Conservation (phyloP, 2,888 invertebrate genomes). For the Dicycla oo region DNA sequence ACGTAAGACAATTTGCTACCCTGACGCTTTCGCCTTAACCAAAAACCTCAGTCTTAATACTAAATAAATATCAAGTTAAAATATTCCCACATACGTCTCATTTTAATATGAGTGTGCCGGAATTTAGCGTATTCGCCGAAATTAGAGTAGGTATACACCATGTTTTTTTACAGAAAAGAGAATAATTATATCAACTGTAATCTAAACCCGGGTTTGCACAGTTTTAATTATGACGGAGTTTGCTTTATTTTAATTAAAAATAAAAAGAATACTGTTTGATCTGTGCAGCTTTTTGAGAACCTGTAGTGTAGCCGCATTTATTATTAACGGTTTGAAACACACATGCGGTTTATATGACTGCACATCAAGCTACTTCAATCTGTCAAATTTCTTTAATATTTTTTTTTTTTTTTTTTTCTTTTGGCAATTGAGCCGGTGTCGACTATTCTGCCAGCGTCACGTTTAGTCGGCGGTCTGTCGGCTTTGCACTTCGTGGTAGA, state of each 20-base stretch:
- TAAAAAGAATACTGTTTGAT: conserved; percentile 8
- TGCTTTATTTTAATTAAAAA: conserved; percentile 11
- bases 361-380: too few species aligned
- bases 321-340: neutral
- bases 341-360: neutral
- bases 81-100: conserved; percentile 16
- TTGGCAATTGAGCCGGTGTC: too few species aligned
- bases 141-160: conserved; percentile 12
- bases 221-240: conserved; percentile 23
- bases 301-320: neutral
- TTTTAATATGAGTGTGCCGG: conserved; percentile 41
- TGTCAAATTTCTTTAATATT: too few species aligned
- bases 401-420: too few species aligned
- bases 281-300: neutral
- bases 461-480: too few species aligned
- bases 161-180: conserved; percentile 32
- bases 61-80: neutral
- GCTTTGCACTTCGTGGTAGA: too few species aligned
- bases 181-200: conserved; percentile 33
- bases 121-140: conserved; percentile 23
- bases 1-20: too few species aligned
- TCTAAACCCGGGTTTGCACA: conserved; percentile 21
- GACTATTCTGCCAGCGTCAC: too few species aligned
- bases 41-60: neutral
- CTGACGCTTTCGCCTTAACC: too few species aligned